Conservation (phyloP, 1,140 invertebrate species). For the Eumeta japonica region DNA sequence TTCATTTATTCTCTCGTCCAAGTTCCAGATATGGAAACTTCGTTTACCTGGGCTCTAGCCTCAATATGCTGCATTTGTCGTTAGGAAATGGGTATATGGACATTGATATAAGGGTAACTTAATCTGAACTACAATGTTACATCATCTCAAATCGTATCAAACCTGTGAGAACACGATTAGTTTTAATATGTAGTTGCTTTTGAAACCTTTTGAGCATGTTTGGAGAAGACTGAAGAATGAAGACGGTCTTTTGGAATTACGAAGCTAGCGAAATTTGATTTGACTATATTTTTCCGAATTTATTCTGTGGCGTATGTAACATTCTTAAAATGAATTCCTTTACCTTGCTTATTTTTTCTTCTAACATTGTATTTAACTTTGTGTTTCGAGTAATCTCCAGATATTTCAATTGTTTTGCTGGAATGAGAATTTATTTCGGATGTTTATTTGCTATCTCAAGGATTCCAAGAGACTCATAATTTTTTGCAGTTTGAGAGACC, state of each 20-base stretch:
- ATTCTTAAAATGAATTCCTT: too few species aligned
- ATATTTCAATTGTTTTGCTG: conserved; percentile 21
- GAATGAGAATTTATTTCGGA: conserved; percentile 21
- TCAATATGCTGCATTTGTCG: conserved; percentile 18
- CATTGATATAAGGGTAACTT: conserved; percentile 5
- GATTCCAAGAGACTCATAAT: conserved; percentile 8
- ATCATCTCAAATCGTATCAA: conserved; percentile 12
- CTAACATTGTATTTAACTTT: conserved; percentile 13
- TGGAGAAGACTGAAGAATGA: conserved; percentile 10
- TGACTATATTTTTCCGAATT: background rate
- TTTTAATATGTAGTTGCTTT: background rate
- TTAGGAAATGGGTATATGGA: conserved; percentile 12
- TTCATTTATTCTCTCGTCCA: conserved; percentile 12
- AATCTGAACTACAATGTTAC: conserved; percentile 9
- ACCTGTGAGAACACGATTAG: conserved; percentile 3
- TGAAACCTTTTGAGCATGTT: conserved; percentile 7
- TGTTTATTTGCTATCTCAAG: conserved; percentile 27
- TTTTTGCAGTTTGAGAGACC: background rate
- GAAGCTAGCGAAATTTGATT: conserved; percentile 16
- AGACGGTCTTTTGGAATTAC: conserved; percentile 52
- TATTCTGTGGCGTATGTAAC: too few species aligned
- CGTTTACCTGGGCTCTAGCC: conserved; percentile 16
- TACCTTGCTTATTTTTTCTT: conserved; percentile 5
- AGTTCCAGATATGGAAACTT: conserved; percentile 3
- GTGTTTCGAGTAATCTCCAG: conserved; percentile 29